A percentile compares a stretch with the other conserved stretches of the same genome.
These are phyloP conservation scores for Cliona cf. orientalis DNA, from an alignment of 37 sponge, comb jelly and placozoan species.

Conservation along the genomic window DNA sequence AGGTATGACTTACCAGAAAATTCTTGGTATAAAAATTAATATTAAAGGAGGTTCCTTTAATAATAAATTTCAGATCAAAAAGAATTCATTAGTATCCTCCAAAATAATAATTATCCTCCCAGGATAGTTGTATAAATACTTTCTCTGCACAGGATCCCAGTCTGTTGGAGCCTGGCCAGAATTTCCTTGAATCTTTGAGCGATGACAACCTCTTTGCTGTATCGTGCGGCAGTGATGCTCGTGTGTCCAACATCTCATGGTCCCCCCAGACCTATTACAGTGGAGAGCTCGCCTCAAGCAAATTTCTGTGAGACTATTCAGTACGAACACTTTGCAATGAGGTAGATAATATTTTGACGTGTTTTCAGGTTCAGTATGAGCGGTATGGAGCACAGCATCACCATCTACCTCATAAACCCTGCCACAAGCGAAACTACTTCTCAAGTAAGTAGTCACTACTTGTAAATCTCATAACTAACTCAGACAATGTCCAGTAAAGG, in stretches of 20 bases:
- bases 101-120: too few relatives aligned
- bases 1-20: too few relatives aligned
- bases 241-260: conserved; percentile 27
- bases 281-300: neutral
- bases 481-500: too few relatives aligned
- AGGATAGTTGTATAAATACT: too few relatives aligned
- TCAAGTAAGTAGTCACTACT: neutral
- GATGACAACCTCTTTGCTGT: conserved; percentile 4
- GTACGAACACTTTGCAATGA: neutral
- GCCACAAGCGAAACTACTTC: neutral
- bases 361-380: conserved; percentile 5
- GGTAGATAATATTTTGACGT: neutral
- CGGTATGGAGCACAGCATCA: neutral
- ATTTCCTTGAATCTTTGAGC: conserved; percentile 5
- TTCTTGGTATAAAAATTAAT: too few relatives aligned
- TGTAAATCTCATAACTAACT: too few relatives aligned
- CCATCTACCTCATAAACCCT: neutral
- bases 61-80: too few relatives aligned
- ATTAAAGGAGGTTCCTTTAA: too few relatives aligned
- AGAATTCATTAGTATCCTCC: too few relatives aligned
- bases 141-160: too few relatives aligned
- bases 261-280: conserved; percentile 5
- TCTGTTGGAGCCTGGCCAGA: neutral
- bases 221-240: neutral
- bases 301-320: neutral